A percentile compares a stretch with the other conserved stretches of the same genome.
phyloP scores from a whole-genome alignment of 2,797 vertebrate genomes.

The Meda fulgida region DNA sequence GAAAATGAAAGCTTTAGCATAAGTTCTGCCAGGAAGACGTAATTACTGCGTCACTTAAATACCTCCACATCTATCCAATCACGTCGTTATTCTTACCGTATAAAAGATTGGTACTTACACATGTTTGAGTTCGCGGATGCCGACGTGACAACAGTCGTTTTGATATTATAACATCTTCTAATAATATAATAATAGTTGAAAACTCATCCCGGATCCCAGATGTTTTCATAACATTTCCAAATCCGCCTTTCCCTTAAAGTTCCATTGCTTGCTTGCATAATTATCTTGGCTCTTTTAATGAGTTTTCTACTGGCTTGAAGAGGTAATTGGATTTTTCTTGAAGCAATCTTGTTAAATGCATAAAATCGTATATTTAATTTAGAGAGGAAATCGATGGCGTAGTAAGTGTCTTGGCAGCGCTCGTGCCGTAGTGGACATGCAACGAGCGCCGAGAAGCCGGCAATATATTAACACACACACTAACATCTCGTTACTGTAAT shows the following conservation, averaged over 20 bases:
- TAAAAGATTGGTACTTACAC: too few species aligned
- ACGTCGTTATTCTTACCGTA: too few species aligned
- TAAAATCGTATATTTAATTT: constrained; percentile 70
- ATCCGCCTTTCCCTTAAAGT: constrained; percentile 54
- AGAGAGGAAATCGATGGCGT: constrained; percentile 64
- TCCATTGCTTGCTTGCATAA: constrained; percentile 55
- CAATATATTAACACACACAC: constrained; percentile 51
- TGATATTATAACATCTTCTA: neutral
- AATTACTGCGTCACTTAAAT: too few species aligned
- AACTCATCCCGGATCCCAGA: constrained; percentile 7
- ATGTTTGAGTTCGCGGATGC: too few species aligned
- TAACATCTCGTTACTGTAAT: constrained; percentile 62
- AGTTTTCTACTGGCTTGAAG: constrained; percentile 62
- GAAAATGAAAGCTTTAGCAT: too few species aligned
- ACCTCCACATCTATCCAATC: too few species aligned
- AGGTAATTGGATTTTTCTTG: constrained; percentile 67
- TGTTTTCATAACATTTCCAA: constrained; percentile 44
- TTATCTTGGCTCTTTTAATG: constrained; percentile 65
- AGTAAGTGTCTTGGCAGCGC: constrained; percentile 45
- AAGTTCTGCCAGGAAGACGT: too few species aligned
- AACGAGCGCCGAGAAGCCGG: constrained; percentile 2
- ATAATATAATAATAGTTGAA: neutral
- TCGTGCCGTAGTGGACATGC: constrained; percentile 20
- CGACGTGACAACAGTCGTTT: too few species aligned
- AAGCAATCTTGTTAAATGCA: constrained; percentile 68